phyloP scores from a whole-genome alignment of 2,888 invertebrate species.

The Pterostichus madidus region DNA sequence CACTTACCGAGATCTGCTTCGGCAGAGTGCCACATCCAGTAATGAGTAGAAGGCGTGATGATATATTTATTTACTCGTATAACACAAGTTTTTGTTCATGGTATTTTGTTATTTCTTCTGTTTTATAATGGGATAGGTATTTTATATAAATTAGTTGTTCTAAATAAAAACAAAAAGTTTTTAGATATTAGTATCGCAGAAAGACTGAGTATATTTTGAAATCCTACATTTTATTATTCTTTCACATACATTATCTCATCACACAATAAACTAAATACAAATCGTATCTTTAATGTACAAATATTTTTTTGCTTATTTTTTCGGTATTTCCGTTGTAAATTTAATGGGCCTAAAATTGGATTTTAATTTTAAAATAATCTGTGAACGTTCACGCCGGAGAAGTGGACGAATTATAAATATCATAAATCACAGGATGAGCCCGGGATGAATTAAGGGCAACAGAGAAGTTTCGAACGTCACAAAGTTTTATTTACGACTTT shows the following conservation, averaged over 20 bases:
- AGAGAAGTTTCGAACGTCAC: slow-evolving; percentile 55
- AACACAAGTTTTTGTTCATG: too few relatives aligned
- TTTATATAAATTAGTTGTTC: too few relatives aligned
- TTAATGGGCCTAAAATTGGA: slow-evolving; percentile 60
- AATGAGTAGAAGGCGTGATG: too few relatives aligned
- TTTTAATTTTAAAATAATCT: slow-evolving; percentile 66
- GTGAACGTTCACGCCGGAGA: slow-evolving; percentile 56
- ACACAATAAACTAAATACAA: slow-evolving; percentile 38
- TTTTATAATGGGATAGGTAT: too few relatives aligned
- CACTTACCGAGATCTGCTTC: too few relatives aligned
- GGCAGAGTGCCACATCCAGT: too few relatives aligned
- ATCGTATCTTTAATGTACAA: slow-evolving; percentile 1
- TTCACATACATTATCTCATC: background rate
- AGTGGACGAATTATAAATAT: slow-evolving; percentile 55
- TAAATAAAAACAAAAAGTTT: too few relatives aligned
- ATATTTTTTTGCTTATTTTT: background rate
- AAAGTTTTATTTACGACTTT: slow-evolving; percentile 52
- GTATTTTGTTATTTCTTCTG: too few relatives aligned
- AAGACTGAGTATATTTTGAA: too few relatives aligned
- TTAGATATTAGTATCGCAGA: too few relatives aligned
- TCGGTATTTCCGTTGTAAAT: slow-evolving; percentile 27
- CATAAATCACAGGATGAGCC: slow-evolving; percentile 58
- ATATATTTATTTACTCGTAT: too few relatives aligned
- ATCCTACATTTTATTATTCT: too few relatives aligned
- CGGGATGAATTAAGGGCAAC: slow-evolving; percentile 51